Conservation (phyloP, 2,797 vertebrate species). For the Crossoptilon crossoptilon region DNA sequence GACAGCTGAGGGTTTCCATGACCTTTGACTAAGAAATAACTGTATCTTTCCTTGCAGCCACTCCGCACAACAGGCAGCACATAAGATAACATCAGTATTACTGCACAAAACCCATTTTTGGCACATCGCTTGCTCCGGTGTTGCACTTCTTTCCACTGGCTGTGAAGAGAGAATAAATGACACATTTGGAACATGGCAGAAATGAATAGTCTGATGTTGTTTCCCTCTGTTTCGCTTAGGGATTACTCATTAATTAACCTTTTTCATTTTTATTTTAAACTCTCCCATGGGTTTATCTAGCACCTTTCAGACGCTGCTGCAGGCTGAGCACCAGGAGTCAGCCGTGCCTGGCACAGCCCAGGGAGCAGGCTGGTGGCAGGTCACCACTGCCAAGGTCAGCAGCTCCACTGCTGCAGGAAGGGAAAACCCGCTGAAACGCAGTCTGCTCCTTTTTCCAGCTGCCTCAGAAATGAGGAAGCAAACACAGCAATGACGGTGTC, state of each 20-base stretch:
- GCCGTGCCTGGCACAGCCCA: not conserved
- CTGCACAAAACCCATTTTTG: not conserved
- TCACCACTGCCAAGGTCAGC: not conserved
- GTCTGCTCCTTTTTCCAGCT: not conserved
- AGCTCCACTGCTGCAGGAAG: not conserved
- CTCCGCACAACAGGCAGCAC: not conserved
- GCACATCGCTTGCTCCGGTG: not conserved
- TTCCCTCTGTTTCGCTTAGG: not conserved
- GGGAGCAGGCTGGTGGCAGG: not conserved
- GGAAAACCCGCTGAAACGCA: not conserved
- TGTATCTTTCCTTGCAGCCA: not conserved
- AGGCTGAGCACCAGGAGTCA: not conserved
- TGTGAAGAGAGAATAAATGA: not conserved
- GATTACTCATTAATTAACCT: not conserved
- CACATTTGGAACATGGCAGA: fast-evolving
- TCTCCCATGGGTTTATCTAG: fast-evolving
- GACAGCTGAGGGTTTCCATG: slow-evolving; percentile 56
- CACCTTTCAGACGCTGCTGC: not conserved
- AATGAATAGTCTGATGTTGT: not conserved
- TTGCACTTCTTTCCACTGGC: not conserved
- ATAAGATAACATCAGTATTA: slow-evolving; percentile 18
- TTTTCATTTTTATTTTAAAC: not conserved
- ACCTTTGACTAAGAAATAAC: slow-evolving; percentile 14
- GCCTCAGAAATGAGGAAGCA: not conserved
- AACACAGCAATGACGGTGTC: not conserved